Conservation (phyloP, 92 coral and sea anemone genomes). For the Phymanthus crucifer region DNA sequence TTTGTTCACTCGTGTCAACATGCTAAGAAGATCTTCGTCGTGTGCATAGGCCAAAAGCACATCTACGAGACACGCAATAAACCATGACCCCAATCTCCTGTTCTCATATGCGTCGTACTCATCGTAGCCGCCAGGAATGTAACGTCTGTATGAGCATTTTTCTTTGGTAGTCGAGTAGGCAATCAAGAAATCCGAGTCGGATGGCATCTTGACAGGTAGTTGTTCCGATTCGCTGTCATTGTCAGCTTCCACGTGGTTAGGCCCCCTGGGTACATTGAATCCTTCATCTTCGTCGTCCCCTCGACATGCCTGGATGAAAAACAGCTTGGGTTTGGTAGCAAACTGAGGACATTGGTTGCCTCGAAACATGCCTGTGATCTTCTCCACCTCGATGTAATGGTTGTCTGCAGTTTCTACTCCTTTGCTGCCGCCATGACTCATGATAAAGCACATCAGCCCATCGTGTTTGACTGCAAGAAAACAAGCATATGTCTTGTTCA, state of each 20-base stretch:
- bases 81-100: slow-evolving; percentile 79
- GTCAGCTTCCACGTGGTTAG: slow-evolving; percentile 33
- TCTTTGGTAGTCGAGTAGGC: slow-evolving; percentile 87
- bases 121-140: background rate
- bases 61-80: slow-evolving; percentile 71
- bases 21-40: slow-evolving; percentile 80
- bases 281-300: slow-evolving; percentile 75
- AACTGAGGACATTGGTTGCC: slow-evolving; percentile 72
- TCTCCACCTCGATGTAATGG: slow-evolving; percentile 58
- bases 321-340: slow-evolving; percentile 88
- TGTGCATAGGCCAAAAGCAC: slow-evolving; percentile 56
- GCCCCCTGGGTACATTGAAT: slow-evolving; percentile 12
- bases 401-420: slow-evolving; percentile 69
- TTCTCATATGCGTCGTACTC: background rate
- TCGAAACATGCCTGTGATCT: slow-evolving; percentile 70
- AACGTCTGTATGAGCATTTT: slow-evolving; percentile 62
- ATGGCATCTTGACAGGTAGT: slow-evolving; percentile 80
- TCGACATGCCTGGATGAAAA: slow-evolving; percentile 92
- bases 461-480: slow-evolving; percentile 69
- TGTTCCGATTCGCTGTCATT: slow-evolving; percentile 29
- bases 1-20: slow-evolving; percentile 87
- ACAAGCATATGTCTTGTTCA: background rate
- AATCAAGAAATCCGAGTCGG: slow-evolving; percentile 82
- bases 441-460: slow-evolving; percentile 75
- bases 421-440: slow-evolving; percentile 81